Evolutionary conservation across 2,797 vertebrate species (phyloP).

Genomic region (Rousettus madagascariensis): DNA sequence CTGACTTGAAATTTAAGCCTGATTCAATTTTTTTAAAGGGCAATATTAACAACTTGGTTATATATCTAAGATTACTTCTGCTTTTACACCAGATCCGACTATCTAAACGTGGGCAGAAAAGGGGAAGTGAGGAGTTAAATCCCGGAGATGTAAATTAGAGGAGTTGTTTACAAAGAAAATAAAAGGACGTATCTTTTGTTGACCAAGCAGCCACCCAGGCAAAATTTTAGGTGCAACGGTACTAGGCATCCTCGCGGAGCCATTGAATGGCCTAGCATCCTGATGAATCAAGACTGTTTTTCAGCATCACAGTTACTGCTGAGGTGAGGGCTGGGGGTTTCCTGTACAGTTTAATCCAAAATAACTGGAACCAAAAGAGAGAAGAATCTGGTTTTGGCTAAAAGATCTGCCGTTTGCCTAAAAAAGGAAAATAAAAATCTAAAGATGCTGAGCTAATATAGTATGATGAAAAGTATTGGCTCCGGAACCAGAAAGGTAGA

Average conservation of each 20-base stretch:
- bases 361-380: constrained; percentile 36
- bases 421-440: background rate
- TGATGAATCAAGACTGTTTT: background rate
- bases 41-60: constrained; percentile 7
- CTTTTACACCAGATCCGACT: background rate
- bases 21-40: constrained; percentile 15
- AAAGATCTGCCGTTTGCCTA: background rate
- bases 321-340: background rate
- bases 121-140: background rate
- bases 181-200: background rate
- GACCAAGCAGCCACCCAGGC: background rate
- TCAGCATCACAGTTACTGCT: background rate
- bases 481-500: background rate
- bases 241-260: background rate
- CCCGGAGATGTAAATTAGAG: background rate
- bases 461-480: background rate
- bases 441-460: background rate
- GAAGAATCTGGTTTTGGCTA: constrained; percentile 14
- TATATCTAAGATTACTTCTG: background rate
- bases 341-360: constrained; percentile 32
- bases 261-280: background rate
- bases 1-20: constrained; percentile 28
- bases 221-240: background rate
- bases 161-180: background rate
- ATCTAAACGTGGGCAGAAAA: background rate